Base-by-base conservation (phyloP, 2,888 invertebrate genomes). In the Falcaria lacertinaria region DNA sequence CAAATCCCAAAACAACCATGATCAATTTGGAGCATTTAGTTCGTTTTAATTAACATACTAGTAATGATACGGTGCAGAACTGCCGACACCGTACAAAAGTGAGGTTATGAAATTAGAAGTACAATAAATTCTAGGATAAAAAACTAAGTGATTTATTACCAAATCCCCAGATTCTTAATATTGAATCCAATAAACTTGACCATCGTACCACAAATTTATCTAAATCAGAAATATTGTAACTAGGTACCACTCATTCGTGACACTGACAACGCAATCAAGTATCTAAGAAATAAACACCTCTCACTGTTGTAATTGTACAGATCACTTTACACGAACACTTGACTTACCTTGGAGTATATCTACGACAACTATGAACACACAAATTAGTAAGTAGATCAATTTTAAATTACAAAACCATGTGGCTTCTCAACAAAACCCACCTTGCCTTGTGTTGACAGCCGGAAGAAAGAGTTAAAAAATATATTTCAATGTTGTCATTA, bases 361-460 rank as follows among this genome's bases (percentile, higher is more conserved):
- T 37, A 15, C 15, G n/a, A 37, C 37, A 22, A 28, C 14, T 25
- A 14, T 15, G 14, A 7, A 16, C 22, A 22, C 37, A 37, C 7
- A 37, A 41, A 50, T 46, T 48, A 44, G 44, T 45, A 52, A 57
- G 50, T 51, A 35, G 52, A 54, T 51, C 46, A 50, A 59, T 56
- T 59, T 61, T 61, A 63, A 52, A 64, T 48, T 47, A 50, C 66
- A 73, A 80, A 75, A 78, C 85, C 87, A 89, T 83, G 87, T 72
- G 87, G 80, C 58, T 64, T 59, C 54, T 48, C 43, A 47, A 64
- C 53, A 60, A 73, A 70, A 80, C 85, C 67, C 71, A 89, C 88
- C 88, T 85, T 86, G 85, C 78, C 80, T 78, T 70, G 68, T 69
- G 76, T 82, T 84, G 82, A 73, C 86, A 82, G 69, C 88, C 82